Percentiles rank a stretch among this genome's conserved stretches.
These are phyloP conservation scores for Ornithoptera alexandrae DNA, from an alignment of 2,888 invertebrate species.

Conservation along the genomic window DNA sequence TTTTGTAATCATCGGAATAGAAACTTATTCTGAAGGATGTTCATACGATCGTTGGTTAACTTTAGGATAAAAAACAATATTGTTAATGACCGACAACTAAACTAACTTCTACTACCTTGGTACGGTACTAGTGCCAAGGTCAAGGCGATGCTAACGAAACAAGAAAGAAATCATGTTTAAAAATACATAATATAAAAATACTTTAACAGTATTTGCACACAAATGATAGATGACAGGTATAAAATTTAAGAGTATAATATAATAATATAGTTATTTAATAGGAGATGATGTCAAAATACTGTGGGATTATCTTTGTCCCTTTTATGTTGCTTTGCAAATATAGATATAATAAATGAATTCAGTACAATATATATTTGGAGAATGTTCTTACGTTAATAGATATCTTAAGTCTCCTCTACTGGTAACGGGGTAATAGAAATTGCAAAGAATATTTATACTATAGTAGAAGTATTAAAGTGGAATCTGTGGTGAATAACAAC, in stretches of 20 bases:
- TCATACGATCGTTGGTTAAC: not conserved
- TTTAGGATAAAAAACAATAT: not conserved
- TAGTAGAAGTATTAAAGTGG: no score
- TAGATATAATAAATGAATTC: not conserved
- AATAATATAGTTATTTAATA: not conserved
- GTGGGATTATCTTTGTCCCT: not conserved
- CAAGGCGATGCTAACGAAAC: not conserved
- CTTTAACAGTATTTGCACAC: not conserved
- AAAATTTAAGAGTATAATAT: not conserved
- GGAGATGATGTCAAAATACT: not conserved
- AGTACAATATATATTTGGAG: no score
- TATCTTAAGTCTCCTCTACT: no score
- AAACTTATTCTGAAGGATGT: not conserved
- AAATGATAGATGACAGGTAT: not conserved
- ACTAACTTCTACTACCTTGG: not conserved
- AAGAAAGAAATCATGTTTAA: not conserved
- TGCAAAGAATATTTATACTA: no score
- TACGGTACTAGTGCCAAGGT: not conserved
- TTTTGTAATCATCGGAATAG: not conserved
- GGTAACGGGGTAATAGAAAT: no score
- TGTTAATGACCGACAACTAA: not conserved
- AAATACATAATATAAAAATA: not conserved
- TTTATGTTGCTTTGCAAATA: not conserved
- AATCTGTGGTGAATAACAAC: no score
- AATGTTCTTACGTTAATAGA: no score